phyloP scores from a whole-genome alignment of 2,888 invertebrate species.

The Thymelicus lineola region DNA sequence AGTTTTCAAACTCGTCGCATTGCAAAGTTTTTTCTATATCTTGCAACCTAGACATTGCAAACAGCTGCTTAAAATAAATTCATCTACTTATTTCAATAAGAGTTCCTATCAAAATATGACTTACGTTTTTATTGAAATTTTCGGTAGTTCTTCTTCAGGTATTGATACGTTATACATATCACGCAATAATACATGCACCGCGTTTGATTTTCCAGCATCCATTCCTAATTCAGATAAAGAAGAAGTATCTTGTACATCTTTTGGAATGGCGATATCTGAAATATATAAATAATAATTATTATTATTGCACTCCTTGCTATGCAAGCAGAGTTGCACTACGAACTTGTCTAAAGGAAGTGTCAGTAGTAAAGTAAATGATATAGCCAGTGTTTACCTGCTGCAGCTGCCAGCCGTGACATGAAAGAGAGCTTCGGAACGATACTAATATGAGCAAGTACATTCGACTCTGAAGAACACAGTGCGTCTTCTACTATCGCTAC shows the following conservation, averaged over 20 bases:
- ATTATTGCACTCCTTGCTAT: neutral
- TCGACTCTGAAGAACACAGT: constrained; percentile 13
- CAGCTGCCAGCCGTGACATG: constrained; percentile 4
- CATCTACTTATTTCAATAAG: neutral
- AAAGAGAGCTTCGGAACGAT: constrained; percentile 2
- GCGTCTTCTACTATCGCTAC: constrained; percentile 17
- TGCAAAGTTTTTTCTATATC: constrained; percentile 41
- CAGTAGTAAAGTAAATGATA: no score
- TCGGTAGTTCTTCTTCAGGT: constrained; percentile 40
- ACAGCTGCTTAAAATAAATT: neutral
- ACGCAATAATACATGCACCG: constrained; percentile 40
- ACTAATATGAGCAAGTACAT: neutral
- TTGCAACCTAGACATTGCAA: constrained; percentile 7
- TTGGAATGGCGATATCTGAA: constrained; percentile 24
- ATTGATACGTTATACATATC: constrained; percentile 43
- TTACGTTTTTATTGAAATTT: constrained; percentile 47
- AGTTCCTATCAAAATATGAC: constrained; percentile 17
- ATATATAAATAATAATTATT: neutral
- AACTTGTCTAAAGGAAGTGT: no score
- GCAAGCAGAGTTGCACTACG: no score
- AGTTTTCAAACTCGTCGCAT: constrained; percentile 43
- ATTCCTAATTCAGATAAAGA: constrained; percentile 44
- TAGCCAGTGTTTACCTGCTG: constrained; percentile 13
- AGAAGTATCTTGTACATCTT: constrained; percentile 9
- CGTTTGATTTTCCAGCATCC: constrained; percentile 38